Evolutionary conservation across 1,140 invertebrate species (phyloP).

Genomic region (Pantala flavescens): DNA sequence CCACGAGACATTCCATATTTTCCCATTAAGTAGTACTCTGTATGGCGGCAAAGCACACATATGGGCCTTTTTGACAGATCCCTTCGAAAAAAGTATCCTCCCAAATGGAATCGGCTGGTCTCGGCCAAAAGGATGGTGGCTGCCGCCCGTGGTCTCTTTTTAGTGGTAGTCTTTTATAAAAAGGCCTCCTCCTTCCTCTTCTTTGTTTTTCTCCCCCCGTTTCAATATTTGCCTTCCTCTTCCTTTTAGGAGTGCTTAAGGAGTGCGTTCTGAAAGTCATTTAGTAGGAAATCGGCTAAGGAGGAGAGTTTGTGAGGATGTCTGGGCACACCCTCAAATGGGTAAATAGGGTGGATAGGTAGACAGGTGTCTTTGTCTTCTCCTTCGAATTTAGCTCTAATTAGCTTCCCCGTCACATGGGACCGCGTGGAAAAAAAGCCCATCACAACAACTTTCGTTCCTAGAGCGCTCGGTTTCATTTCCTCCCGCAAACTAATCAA

Average conservation of each 20-base stretch:
- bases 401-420: neutral
- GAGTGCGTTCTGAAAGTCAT: conserved; percentile 5
- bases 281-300: neutral
- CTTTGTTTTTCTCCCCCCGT: neutral
- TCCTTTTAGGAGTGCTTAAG: neutral
- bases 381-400: neutral
- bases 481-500: too few species aligned
- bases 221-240: neutral
- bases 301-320: neutral
- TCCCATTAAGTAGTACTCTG: too few species aligned
- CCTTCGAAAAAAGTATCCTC: neutral
- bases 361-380: neutral
- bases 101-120: neutral
- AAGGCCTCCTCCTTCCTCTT: neutral
- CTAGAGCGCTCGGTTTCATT: too few species aligned
- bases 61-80: neutral
- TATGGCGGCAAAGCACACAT: neutral
- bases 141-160: neutral
- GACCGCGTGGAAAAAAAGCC: too few species aligned
- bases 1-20: neutral
- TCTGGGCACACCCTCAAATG: neutral
- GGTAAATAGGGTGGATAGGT: neutral
- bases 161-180: neutral
- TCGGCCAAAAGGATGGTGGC: neutral
- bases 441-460: too few species aligned